Evolutionary conservation across 2,113 vertebrate genomes (phyloP).

Genomic region (Dasyprocta punctata): DNA sequence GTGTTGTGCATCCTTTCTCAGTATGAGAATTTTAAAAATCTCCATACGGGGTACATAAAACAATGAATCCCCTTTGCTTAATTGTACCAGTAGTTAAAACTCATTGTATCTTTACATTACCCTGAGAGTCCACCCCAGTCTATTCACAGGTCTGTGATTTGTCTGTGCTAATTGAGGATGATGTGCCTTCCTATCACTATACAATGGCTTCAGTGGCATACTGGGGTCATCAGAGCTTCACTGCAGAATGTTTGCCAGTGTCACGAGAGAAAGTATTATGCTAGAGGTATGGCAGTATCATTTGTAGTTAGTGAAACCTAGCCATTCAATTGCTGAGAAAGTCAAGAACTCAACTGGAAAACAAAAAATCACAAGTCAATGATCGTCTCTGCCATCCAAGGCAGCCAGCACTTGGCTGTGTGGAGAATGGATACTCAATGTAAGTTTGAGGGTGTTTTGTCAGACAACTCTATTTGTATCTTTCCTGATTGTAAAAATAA

Average conservation of each 20-base stretch:
- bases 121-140: no score
- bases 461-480: neutral
- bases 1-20: neutral
- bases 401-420: neutral
- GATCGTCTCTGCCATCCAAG: accelerated
- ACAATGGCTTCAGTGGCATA: neutral
- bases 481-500: neutral
- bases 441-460: neutral
- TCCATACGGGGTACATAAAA: neutral
- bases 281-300: no score
- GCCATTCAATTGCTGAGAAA: neutral
- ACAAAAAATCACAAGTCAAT: neutral
- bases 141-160: neutral
- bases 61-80: neutral
- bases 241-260: neutral
- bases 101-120: accelerated
- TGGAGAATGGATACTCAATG: neutral
- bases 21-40: neutral
- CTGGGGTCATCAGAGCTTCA: neutral
- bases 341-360: neutral
- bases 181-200: neutral
- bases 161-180: neutral
- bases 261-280: neutral
- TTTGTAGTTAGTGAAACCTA: neutral
- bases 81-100: neutral